phyloP scores from a whole-genome alignment of 2,113 vertebrate species.

The Colossoma macropomum region DNA sequence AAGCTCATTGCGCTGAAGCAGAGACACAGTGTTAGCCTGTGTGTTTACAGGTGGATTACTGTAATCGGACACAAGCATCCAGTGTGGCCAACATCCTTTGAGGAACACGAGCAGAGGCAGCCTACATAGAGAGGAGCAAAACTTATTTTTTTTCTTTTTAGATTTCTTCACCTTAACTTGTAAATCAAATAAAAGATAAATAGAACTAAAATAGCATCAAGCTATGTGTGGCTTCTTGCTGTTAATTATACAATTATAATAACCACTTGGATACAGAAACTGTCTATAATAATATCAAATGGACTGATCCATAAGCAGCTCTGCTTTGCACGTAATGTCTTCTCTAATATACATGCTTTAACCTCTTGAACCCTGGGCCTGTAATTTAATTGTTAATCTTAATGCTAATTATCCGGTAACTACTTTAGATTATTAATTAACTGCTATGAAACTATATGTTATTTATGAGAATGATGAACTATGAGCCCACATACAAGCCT shows the following conservation, averaged over 20 bases:
- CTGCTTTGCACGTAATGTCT: too few relatives aligned
- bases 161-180: background rate
- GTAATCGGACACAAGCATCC: background rate
- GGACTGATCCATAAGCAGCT: too few relatives aligned
- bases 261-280: background rate
- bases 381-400: too few relatives aligned
- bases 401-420: background rate
- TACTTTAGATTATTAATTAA: background rate
- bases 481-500: background rate
- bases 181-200: background rate
- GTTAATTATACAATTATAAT: background rate
- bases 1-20: constrained; percentile 7
- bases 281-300: background rate
- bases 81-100: constrained; percentile 11
- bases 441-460: background rate
- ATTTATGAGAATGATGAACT: background rate
- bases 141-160: background rate
- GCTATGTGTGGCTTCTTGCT: background rate
- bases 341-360: too few relatives aligned
- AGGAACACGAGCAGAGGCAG: background rate
- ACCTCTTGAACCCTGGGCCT: too few relatives aligned
- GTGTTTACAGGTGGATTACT: constrained; percentile 49
- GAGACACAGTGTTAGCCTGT: constrained; percentile 35
- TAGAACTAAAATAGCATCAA: background rate
- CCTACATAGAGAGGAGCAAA: background rate